phyloP scores from a whole-genome alignment of 1,140 invertebrate genomes.

The Trichonephila inaurata region DNA sequence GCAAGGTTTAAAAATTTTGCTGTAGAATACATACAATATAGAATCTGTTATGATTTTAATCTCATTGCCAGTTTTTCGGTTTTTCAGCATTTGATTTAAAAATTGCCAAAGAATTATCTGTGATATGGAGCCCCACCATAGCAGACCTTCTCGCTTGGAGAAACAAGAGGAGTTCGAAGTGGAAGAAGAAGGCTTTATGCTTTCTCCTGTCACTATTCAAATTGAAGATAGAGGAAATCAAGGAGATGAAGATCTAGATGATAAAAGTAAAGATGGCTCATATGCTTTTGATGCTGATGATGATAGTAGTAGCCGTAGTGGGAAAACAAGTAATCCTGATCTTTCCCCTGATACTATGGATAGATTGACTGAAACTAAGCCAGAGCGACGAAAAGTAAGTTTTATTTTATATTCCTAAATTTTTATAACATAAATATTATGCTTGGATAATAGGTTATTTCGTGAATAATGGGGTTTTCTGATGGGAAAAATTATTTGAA shows the following conservation, averaged over 20 bases:
- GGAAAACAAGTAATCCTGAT: slow-evolving; percentile 52
- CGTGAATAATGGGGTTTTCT: not conserved
- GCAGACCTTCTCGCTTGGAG: slow-evolving; percentile 72
- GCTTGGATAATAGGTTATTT: not conserved
- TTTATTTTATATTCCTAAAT: not conserved
- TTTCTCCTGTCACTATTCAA: slow-evolving; percentile 75
- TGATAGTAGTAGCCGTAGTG: slow-evolving; percentile 36
- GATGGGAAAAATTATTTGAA: not conserved
- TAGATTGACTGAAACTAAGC: slow-evolving; percentile 25
- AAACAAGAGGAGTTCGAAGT: slow-evolving; percentile 75
- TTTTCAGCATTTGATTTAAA: slow-evolving; percentile 32
- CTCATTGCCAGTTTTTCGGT: not conserved
- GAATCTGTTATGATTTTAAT: not conserved
- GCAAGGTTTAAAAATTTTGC: no score
- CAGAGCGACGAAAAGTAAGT: slow-evolving; percentile 55
- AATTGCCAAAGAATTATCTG: slow-evolving; percentile 70
- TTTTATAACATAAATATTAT: not conserved
- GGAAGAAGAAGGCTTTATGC: slow-evolving; percentile 68
- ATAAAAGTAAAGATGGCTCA: slow-evolving; percentile 32
- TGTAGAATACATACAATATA: no score
- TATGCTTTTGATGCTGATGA: slow-evolving; percentile 63
- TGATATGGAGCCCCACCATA: slow-evolving; percentile 69
- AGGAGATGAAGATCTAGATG: slow-evolving; percentile 60
- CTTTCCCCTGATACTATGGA: slow-evolving; percentile 59
- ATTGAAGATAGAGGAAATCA: slow-evolving; percentile 73